Evolutionary conservation across 2,113 vertebrate species (phyloP).

Genomic region (Platichthys stellatus): DNA sequence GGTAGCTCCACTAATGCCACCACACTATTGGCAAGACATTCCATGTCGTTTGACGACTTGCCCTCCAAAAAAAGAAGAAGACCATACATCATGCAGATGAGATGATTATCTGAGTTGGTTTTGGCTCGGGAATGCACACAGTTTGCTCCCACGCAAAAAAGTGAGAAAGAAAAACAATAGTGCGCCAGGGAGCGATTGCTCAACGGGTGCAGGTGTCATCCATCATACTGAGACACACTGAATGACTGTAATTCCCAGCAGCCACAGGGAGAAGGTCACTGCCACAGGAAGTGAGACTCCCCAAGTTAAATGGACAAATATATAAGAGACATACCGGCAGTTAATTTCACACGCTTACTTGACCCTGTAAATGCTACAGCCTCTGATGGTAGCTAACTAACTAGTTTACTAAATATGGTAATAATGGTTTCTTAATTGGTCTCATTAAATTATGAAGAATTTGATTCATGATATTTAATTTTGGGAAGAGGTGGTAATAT

Average conservation of each 20-base stretch:
- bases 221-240: constrained; percentile 74
- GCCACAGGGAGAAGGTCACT: constrained; percentile 70
- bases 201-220: constrained; percentile 81
- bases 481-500: neutral
- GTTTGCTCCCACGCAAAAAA: constrained; percentile 80
- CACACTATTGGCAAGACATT: constrained; percentile 36
- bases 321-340: constrained; percentile 29
- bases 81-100: constrained; percentile 76
- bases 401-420: constrained; percentile 2
- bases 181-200: constrained; percentile 75
- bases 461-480: neutral
- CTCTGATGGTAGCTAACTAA: constrained; percentile 9
- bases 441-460: neutral
- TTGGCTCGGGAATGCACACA: constrained; percentile 71
- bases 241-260: constrained; percentile 76
- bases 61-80: constrained; percentile 36
- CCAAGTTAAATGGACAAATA: constrained; percentile 49
- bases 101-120: constrained; percentile 79
- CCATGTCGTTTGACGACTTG: constrained; percentile 59
- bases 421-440: neutral
- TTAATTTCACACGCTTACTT: constrained; percentile 53
- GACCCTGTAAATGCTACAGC: constrained; percentile 19
- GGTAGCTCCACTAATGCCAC: constrained; percentile 17
- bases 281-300: constrained; percentile 63
- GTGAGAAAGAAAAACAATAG: constrained; percentile 77